phyloP scores from a whole-genome alignment of 2,113 vertebrate species.

The Eonycteris spelaea region DNA sequence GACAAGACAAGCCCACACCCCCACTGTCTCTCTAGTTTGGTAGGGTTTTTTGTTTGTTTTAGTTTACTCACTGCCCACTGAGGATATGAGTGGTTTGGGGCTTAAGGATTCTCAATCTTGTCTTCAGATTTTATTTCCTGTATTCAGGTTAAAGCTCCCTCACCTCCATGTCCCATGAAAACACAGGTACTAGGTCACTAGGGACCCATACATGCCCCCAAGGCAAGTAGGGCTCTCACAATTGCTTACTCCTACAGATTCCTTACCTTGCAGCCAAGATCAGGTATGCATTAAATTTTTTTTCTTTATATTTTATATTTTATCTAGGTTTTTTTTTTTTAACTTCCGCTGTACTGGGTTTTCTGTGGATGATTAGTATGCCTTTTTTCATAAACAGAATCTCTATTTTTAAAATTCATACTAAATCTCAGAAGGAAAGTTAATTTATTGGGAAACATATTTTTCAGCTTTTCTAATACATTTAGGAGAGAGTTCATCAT shows the following conservation, averaged over 20 bases:
- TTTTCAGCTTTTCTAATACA: neutral
- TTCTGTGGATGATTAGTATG: neutral
- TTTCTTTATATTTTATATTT: neutral
- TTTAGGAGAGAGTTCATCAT: neutral
- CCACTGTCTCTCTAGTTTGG: neutral
- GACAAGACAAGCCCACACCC: neutral
- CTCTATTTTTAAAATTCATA: neutral
- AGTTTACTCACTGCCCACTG: neutral
- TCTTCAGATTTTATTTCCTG: neutral
- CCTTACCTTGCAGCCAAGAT: neutral
- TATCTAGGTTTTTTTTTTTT: neutral
- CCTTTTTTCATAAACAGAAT: neutral
- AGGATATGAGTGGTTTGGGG: neutral
- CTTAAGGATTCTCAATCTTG: neutral
- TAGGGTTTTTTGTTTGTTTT: neutral
- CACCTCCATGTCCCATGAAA: neutral
- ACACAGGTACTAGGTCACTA: neutral
- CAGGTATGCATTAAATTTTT: neutral
- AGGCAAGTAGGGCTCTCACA: neutral
- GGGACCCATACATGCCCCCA: neutral
- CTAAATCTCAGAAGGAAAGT: neutral
- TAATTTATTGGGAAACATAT: neutral
- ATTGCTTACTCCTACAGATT: neutral
- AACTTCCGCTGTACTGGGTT: neutral
- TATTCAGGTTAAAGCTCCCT: neutral